A percentile compares a stretch with the other conserved stretches of the same genome.
Evolutionary conservation across 2,797 vertebrate species (phyloP).

Genomic region (Eospalax fontanierii): DNA sequence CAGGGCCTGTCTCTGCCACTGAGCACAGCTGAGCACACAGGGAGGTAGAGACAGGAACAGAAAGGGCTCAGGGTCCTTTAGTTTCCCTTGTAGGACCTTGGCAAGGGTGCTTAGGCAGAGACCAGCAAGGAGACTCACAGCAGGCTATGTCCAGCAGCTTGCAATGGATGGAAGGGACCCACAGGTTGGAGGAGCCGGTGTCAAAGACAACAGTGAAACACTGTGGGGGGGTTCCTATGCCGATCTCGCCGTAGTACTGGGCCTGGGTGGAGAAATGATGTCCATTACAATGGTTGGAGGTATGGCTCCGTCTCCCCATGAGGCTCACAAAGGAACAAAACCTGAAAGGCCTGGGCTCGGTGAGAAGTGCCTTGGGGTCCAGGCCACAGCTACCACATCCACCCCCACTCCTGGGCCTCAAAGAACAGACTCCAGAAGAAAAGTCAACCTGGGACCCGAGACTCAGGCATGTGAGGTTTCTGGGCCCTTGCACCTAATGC

Average conservation of each 20-base stretch:
- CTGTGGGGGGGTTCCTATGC: slow-evolving; percentile 94
- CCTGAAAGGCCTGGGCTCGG: not conserved
- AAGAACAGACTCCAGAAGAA: not conserved
- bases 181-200: slow-evolving; percentile 98
- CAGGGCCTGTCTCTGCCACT: too few species aligned
- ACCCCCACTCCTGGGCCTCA: too few species aligned
- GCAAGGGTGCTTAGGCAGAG: too few species aligned
- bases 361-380: rapidly evolving
- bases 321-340: not conserved
- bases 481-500: not conserved
- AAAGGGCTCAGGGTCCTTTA: not conserved
- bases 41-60: not conserved
- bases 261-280: slow-evolving; percentile 84
- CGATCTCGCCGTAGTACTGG: slow-evolving; percentile 95
- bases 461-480: not conserved
- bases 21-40: not conserved
- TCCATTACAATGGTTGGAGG: not conserved
- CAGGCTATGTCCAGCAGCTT: slow-evolving; percentile 94
- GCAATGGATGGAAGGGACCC: slow-evolving; percentile 97
- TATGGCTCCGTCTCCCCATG: not conserved
- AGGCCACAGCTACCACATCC: not conserved
- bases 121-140: slow-evolving; percentile 90
- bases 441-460: not conserved
- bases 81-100: not conserved
- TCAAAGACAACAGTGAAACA: slow-evolving; percentile 97